Percentiles rank a stretch among this genome's conserved stretches.
Conservation (phyloP, 2,113 vertebrate species). For the Labeo catla region DNA sequence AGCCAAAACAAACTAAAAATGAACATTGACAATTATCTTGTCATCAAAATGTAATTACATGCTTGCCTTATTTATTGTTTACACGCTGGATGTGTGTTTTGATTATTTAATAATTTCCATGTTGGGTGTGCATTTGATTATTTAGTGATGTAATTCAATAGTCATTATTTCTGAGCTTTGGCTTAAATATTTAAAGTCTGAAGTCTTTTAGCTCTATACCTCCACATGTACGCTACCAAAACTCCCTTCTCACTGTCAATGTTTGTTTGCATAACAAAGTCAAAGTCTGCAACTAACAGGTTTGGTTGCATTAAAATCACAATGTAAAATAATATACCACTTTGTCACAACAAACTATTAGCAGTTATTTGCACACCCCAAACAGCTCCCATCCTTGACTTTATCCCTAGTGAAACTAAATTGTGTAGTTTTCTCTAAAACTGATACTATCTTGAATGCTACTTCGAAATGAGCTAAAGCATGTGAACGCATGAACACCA, state of each 20-base stretch:
- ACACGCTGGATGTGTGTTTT: background rate
- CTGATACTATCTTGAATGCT: background rate
- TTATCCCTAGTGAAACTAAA: no score
- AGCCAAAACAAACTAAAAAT: background rate
- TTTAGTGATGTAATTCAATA: background rate
- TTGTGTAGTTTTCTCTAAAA: background rate
- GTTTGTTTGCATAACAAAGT: background rate
- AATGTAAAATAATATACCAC: background rate
- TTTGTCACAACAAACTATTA: background rate
- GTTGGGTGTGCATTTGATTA: background rate
- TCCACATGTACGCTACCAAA: background rate
- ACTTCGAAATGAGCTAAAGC: background rate
- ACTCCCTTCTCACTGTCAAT: background rate
- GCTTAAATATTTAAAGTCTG: background rate
- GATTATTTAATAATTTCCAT: no score
- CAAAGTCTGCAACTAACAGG: background rate
- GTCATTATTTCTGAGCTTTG: background rate
- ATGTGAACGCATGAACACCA: background rate
- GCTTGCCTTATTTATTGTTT: background rate
- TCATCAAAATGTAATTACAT: background rate
- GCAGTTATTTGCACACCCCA: slow-evolving; percentile 5
- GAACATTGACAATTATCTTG: background rate
- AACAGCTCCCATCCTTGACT: background rate
- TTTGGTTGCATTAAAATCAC: background rate
- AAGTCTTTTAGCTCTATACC: background rate